Evolutionary conservation across 2,888 invertebrate species (phyloP).

Genomic region (Candidula unifasciata): DNA sequence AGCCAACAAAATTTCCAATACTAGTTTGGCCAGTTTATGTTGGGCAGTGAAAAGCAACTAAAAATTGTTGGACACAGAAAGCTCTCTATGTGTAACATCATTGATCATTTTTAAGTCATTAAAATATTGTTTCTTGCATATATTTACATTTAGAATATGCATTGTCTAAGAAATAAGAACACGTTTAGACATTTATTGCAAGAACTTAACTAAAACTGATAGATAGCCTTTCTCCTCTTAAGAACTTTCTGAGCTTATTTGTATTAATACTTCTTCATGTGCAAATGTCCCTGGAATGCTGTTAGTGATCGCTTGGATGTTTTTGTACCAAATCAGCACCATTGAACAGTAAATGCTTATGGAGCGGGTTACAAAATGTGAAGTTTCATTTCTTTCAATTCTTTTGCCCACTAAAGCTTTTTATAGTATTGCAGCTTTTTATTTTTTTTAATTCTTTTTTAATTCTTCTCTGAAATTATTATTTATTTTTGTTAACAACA

Average conservation of each 20-base stretch:
- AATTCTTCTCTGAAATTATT: no score
- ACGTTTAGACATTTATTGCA: not conserved
- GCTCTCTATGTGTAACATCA: constrained; percentile 47
- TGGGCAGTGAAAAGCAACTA: not conserved
- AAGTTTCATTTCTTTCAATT: not conserved
- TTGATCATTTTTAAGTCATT: not conserved
- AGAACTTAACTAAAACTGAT: no score
- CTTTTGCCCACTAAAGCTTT: constrained; percentile 23
- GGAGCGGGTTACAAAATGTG: constrained; percentile 1
- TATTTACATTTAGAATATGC: constrained; percentile 32
- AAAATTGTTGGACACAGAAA: constrained; percentile 16
- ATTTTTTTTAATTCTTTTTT: constrained; percentile 26
- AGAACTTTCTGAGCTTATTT: constrained; percentile 55
- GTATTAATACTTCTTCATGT: constrained; percentile 45
- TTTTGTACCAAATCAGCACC: not conserved
- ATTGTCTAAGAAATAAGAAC: constrained; percentile 22
- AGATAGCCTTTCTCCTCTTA: constrained; percentile 49
- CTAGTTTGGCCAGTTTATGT: not conserved
- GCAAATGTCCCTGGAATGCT: constrained; percentile 44
- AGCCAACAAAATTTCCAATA: not conserved
- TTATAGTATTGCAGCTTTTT: constrained; percentile 36
- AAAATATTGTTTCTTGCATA: constrained; percentile 22
- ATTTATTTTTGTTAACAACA: no score
- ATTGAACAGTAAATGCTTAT: not conserved
- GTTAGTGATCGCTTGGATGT: constrained; percentile 40